Base-by-base conservation (phyloP, 2,797 vertebrate species). In the Erpetoichthys calabaricus region DNA sequence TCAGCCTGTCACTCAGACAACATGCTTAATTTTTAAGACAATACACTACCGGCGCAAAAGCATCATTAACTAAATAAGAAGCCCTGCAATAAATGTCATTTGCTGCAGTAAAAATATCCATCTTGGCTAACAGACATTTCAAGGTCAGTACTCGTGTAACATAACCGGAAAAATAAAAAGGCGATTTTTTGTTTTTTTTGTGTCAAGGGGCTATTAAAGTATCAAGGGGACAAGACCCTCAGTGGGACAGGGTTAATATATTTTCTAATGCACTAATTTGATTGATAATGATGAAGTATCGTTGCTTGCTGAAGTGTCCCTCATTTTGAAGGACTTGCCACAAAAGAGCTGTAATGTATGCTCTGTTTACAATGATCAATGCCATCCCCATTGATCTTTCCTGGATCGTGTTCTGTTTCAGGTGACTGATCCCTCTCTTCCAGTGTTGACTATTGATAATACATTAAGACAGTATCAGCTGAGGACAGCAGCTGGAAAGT, bases 351-450 rank as follows among this genome's bases (percentile, higher is more conserved):
- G 59, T 49, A 68, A 68, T 65, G 4, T 59, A 63, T 65, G 57
- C 53, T 66, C 59, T 74, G 54, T 73, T 79, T 75, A 60, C 64
- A 64, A 64, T 70, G 66, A 73, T 69, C 63, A 66, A 61, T 68
- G 59, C 50, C 53, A 67, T 68, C 67, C 44, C 42, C 57, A 73
- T 56, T 73, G 65, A 78, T 78, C 66, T 68, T 45, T 59, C 66
- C 10, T 57, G 64, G 61, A 67, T 72, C 57, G 58, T 47, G 51
- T 71, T 74, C 63, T 64, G 69, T 70, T 75, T 69, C 57, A 71
- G 59, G 56, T 69, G 65, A 68, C 59, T 57, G 55, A 70, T 73
- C 61, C 69, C 64, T 63, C 64, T 73, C 67, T 73, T 68, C 66
- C 62, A 66, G 42, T 44, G 62, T 68, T 72, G 55, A 55, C 56